phyloP scores from a whole-genome alignment of 2,888 invertebrate genomes.

The Tiliacea citrago region DNA sequence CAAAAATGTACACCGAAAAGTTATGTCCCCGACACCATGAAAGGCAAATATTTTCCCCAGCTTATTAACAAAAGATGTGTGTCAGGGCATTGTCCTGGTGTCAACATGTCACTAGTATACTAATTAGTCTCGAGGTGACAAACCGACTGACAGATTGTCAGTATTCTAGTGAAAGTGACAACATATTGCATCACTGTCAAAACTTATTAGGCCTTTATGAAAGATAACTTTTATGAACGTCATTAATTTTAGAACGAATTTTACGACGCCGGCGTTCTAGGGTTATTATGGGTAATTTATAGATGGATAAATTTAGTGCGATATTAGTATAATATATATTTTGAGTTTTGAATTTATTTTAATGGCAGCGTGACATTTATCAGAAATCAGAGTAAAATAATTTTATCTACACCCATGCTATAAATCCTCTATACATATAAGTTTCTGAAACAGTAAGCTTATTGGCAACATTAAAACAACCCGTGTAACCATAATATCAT shows the following conservation, averaged over 20 bases:
- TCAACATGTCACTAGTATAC: conserved; percentile 63
- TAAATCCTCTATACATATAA: too few species aligned
- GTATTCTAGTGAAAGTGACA: conserved; percentile 64
- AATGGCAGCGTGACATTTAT: conserved; percentile 29
- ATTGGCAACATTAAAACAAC: too few species aligned
- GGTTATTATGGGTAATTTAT: conserved; percentile 61
- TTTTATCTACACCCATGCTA: too few species aligned
- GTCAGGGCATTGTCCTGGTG: conserved; percentile 58
- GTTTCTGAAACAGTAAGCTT: too few species aligned
- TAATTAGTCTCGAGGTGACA: conserved; percentile 65
- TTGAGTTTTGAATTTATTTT: conserved; percentile 30
- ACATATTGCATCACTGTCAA: conserved; percentile 61
- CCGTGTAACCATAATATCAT: too few species aligned
- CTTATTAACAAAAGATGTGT: conserved; percentile 59
- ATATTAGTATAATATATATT: conserved; percentile 36
- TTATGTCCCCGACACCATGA: conserved; percentile 48
- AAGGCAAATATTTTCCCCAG: conserved; percentile 58
- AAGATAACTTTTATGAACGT: conserved; percentile 53
- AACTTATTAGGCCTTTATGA: conserved; percentile 51
- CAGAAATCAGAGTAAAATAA: neutral
- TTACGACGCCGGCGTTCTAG: conserved; percentile 50
- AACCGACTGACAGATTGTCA: conserved; percentile 56
- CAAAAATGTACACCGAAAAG: conserved; percentile 36
- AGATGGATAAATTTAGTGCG: conserved; percentile 21
- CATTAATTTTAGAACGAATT: conserved; percentile 54